Base-by-base conservation (phyloP, 1,140 invertebrate species). In the Bactericera cockerelli region DNA sequence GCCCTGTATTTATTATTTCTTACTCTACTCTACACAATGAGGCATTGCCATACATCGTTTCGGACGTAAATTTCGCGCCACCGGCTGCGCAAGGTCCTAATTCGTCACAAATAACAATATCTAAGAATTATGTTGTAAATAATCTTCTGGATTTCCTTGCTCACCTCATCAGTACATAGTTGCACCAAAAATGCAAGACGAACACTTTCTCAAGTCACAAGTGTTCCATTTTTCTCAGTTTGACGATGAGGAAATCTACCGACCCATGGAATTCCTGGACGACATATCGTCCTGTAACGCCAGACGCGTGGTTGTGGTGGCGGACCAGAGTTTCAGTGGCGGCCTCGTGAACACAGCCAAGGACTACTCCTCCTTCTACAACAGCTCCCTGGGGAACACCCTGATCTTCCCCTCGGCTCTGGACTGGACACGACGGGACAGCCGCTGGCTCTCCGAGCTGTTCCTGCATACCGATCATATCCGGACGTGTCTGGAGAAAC, bases 301-400 rank as follows among this genome's bases (percentile, higher is more conserved):
- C 0, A 67, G 70, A 6, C 68, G 73, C n/a, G 72, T 79, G 1
- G 68, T 75, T 24, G 58, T 79, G 2, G 63, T 79, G 1, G 71
- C 70, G 1, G 77, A 79, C 61, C 76, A 78, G 58, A 76, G 72
- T 59, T 75, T 71, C 63, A 67, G 74, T 1, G 74, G 72, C 0
- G 65, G 72, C 49, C 59, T 78, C 4, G 65, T 72, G 1, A 19
- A 14, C 14, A 33, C 54, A 10, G 61, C 61, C 4, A 49, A 54
- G 8, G 26, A 26, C 22, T 49, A 49, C 22, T 49, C 42, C n/a
- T 49, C 42, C n/a, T 49, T 49, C 42, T 49, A 49, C 42, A 49
- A 49, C 22, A 49, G 8, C 8, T 49, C 42, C 4, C 42, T 49
- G 3, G 42, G 42, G 22, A 49, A 49, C 22, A 16, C n/a, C 22